These are phyloP conservation scores for Poecilia gillii DNA, from an alignment of 2,797 vertebrate genomes.

Conservation along the genomic window DNA sequence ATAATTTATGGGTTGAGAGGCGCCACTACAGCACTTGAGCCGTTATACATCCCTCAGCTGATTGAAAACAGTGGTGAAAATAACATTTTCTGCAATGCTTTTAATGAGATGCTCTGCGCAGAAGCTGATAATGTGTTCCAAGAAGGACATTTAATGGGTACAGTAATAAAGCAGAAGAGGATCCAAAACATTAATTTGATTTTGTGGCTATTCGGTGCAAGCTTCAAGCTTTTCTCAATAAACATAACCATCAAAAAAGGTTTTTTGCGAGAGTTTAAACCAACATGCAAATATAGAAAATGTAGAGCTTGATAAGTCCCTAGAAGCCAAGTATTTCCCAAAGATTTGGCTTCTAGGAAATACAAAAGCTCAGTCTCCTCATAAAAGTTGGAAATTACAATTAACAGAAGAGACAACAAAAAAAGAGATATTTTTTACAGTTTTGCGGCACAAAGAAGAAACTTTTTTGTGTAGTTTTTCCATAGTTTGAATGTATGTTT, in stretches of 20 bases:
- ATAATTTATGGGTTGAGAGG: slow-evolving; percentile 64
- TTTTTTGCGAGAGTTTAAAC: slow-evolving; percentile 25
- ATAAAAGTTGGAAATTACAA: background rate
- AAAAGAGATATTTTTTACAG: background rate
- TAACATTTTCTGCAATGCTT: slow-evolving; percentile 52
- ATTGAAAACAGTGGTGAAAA: slow-evolving; percentile 59
- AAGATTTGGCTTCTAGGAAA: background rate
- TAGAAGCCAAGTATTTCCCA: background rate
- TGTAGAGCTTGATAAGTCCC: background rate
- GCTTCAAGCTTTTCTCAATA: slow-evolving; percentile 26
- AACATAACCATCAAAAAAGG: slow-evolving; percentile 14
- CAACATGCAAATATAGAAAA: slow-evolving; percentile 19
- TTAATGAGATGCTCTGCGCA: slow-evolving; percentile 50
- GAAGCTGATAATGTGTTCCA: slow-evolving; percentile 44
- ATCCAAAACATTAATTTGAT: slow-evolving; percentile 28
- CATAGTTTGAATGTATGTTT: background rate
- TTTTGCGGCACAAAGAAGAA: background rate
- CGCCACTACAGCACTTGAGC: slow-evolving; percentile 53
- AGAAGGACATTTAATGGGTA: slow-evolving; percentile 49
- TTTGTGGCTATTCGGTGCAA: slow-evolving; percentile 24
- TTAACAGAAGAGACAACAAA: background rate
- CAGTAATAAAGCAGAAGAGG: slow-evolving; percentile 41
- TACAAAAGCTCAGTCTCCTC: background rate
- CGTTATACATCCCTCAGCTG: slow-evolving; percentile 42
- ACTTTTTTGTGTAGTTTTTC: background rate